Evolutionary conservation across 92 coral and sea anemone species (phyloP).

Genomic region (Siderastrea radians): DNA sequence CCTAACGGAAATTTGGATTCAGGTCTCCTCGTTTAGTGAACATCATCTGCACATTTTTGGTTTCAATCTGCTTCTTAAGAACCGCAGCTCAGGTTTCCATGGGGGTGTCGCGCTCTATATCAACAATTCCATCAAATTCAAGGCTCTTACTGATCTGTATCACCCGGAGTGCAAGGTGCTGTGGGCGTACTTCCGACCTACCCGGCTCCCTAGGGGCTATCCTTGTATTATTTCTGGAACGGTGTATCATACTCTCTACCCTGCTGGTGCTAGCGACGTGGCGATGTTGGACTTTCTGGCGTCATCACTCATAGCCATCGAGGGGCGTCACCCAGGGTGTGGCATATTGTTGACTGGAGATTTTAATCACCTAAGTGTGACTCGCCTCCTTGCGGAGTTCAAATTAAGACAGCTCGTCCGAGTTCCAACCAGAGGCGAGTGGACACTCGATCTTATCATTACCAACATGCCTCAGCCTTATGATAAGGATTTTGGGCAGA

Average conservation of each 20-base stretch:
- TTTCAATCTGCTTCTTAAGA: too few relatives aligned
- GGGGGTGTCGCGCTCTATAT: too few relatives aligned
- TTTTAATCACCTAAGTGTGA: constrained; percentile 49
- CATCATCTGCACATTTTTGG: too few relatives aligned
- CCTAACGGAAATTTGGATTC: too few relatives aligned
- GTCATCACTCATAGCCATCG: constrained; percentile 45
- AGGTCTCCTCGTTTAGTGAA: too few relatives aligned
- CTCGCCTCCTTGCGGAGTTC: constrained; percentile 45
- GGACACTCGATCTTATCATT: constrained; percentile 54
- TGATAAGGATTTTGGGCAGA: constrained; percentile 54
- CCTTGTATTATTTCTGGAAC: constrained; percentile 48
- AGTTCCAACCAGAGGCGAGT: constrained; percentile 44
- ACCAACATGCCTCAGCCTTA: constrained; percentile 57
- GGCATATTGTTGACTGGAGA: constrained; percentile 58
- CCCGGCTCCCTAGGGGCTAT: too few relatives aligned
- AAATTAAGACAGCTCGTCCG: constrained; percentile 58
- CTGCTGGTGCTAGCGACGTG: constrained; percentile 57
- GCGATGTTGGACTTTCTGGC: constrained; percentile 63
- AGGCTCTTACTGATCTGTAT: too few relatives aligned
- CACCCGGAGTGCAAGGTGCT: too few relatives aligned
- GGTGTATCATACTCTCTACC: constrained; percentile 63
- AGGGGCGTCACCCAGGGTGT: constrained; percentile 52
- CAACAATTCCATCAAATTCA: too few relatives aligned
- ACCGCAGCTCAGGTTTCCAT: too few relatives aligned
- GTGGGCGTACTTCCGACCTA: too few relatives aligned